These are phyloP conservation scores for Cephalopholis sonnerati DNA, from an alignment of 2,113 vertebrate species.

Conservation along the genomic window DNA sequence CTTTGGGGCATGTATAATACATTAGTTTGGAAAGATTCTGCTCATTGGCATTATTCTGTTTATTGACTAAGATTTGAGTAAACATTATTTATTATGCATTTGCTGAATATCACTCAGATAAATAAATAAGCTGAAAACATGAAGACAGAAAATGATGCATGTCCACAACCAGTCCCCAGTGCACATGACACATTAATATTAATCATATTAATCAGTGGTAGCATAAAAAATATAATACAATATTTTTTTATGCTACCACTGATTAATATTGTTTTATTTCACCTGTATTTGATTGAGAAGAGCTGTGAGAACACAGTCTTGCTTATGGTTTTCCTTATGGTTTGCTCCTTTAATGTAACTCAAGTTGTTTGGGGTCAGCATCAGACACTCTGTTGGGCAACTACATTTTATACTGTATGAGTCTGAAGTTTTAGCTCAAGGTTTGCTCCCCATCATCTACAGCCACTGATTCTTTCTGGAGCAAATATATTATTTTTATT, in stretches of 20 bases:
- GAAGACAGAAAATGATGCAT: neutral
- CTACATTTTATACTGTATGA: neutral
- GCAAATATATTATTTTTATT: neutral
- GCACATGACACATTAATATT: too few relatives aligned
- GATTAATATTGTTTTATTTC: too few relatives aligned
- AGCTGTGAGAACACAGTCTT: neutral
- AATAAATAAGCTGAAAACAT: neutral
- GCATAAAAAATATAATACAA: too few relatives aligned
- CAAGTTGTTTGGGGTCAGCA: neutral
- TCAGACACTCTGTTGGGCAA: neutral
- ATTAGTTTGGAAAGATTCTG: neutral
- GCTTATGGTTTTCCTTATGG: neutral
- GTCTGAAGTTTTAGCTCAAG: neutral
- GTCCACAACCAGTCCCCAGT: neutral
- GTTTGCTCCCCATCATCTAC: neutral
- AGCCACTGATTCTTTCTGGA: neutral
- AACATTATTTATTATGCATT: neutral
- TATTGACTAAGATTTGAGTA: neutral
- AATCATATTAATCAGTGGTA: too few relatives aligned
- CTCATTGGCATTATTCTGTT: too few relatives aligned
- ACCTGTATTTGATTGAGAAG: neutral
- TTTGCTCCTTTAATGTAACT: neutral
- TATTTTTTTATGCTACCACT: neutral
- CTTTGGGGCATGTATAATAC: neutral
- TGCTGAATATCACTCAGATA: neutral